Percentiles rank a stretch among this genome's conserved stretches.
Conservation (phyloP, 2,888 invertebrate genomes). For the Polyommatus icarus region DNA sequence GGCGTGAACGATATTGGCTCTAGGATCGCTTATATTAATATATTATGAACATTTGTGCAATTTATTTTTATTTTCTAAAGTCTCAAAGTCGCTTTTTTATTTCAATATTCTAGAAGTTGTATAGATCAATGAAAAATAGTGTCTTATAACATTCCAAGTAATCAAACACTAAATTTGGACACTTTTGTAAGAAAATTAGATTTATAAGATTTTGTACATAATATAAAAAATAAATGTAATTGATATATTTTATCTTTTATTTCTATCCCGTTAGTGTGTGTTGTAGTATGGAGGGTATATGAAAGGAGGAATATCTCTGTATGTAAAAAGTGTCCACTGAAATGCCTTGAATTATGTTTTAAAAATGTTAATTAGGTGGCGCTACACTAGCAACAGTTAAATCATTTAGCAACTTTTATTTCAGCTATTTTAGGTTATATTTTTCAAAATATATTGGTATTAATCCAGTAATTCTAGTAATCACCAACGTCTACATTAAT, state of each 20-base stretch:
- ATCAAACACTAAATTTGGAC: slow-evolving; percentile 75
- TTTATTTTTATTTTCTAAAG: slow-evolving; percentile 39
- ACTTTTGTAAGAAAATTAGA: slow-evolving; percentile 79
- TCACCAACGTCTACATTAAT: too few relatives aligned
- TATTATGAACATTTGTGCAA: slow-evolving; percentile 35
- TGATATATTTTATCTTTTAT: slow-evolving; percentile 61
- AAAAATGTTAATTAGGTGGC: too few relatives aligned
- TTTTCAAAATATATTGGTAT: too few relatives aligned
- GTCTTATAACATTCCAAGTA: slow-evolving; percentile 79
- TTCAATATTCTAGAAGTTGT: slow-evolving; percentile 61
- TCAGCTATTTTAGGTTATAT: too few relatives aligned
- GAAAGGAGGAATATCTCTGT: too few relatives aligned
- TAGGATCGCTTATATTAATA: slow-evolving; percentile 7
- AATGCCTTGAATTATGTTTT: too few relatives aligned
- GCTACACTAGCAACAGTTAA: too few relatives aligned
- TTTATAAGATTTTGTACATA: slow-evolving; percentile 80
- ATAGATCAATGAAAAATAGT: slow-evolving; percentile 72
- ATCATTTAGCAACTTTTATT: too few relatives aligned
- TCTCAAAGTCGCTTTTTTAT: slow-evolving; percentile 56
- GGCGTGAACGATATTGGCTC: neutral
- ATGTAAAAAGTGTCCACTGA: too few relatives aligned
- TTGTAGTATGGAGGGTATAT: too few relatives aligned
- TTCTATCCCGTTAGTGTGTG: slow-evolving; percentile 43
- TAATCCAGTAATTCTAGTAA: too few relatives aligned
- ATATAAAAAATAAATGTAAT: slow-evolving; percentile 81